These are phyloP conservation scores for Parapristionchus giblindavisi DNA, from an alignment of 2,888 invertebrate species.

Conservation along the genomic window DNA sequence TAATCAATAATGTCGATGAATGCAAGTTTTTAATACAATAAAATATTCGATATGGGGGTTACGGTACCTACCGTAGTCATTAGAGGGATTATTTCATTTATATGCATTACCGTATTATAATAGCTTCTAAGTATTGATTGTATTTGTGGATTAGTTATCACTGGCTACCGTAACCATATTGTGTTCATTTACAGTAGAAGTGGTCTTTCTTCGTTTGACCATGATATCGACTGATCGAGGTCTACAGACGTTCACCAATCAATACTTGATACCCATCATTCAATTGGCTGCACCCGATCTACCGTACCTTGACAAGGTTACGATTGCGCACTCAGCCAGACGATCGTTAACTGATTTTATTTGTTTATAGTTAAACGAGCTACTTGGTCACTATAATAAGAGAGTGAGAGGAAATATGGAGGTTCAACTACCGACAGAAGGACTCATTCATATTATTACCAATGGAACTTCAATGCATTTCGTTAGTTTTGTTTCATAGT, in stretches of 20 bases:
- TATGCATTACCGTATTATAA: no score
- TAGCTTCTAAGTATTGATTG: no score
- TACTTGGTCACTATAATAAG: conserved; percentile 77
- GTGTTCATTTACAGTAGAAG: conserved; percentile 47
- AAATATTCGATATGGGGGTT: no score
- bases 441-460: not conserved
- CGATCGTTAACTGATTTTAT: conserved; percentile 65
- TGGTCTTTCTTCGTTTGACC: conserved; percentile 48
- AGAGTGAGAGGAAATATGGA: conserved; percentile 86
- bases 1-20: no score
- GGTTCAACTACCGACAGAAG: conserved; percentile 45
- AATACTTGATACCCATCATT: conserved; percentile 45
- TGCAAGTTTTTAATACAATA: no score
- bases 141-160: no score
- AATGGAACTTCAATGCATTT: conserved; percentile 24
- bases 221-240: conserved; percentile 44
- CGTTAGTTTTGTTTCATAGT: conserved; percentile 22
- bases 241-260: conserved; percentile 49
- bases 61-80: no score
- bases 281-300: conserved; percentile 37
- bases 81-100: no score
- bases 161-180: no score
- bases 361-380: conserved; percentile 45
- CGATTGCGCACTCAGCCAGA: not conserved
- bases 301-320: conserved; percentile 23